Conservation (phyloP, 2,797 vertebrate genomes). For the Rhabdomys pumilio region DNA sequence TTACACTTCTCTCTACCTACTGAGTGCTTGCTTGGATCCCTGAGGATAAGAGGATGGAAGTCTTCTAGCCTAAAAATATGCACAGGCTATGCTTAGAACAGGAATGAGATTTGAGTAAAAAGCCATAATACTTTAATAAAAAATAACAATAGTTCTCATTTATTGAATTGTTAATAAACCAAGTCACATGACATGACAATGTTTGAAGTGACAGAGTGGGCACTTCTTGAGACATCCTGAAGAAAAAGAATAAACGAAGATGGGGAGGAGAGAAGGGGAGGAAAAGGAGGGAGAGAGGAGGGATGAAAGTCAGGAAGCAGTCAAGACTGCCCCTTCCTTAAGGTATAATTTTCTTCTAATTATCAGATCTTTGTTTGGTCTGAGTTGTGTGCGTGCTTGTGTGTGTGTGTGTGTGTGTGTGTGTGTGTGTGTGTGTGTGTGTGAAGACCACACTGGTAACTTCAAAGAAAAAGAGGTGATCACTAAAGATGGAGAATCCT, state of each 20-base stretch:
- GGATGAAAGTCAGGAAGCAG: neutral
- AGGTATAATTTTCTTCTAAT: neutral
- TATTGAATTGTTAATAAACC: neutral
- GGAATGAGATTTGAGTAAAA: neutral
- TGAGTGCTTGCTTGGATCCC: neutral
- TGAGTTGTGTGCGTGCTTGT: neutral
- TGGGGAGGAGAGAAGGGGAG: neutral
- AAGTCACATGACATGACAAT: neutral
- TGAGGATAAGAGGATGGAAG: neutral
- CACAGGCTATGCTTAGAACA: neutral
- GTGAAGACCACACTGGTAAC: neutral
- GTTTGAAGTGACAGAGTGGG: neutral
- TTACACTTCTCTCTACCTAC: neutral
- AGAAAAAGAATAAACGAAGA: neutral
- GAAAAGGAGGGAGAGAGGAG: neutral
- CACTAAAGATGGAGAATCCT: neutral
- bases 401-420: neutral
- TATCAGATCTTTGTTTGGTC: neutral
- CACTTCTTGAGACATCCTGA: neutral
- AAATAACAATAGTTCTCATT: neutral
- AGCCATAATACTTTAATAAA: conserved; percentile 9
- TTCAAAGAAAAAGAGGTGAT: neutral
- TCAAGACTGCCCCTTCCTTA: neutral
- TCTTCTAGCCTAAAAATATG: neutral
- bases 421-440: neutral